These are phyloP conservation scores for Sandelia bainsii DNA, from an alignment of 2,797 vertebrate genomes.

Conservation along the genomic window DNA sequence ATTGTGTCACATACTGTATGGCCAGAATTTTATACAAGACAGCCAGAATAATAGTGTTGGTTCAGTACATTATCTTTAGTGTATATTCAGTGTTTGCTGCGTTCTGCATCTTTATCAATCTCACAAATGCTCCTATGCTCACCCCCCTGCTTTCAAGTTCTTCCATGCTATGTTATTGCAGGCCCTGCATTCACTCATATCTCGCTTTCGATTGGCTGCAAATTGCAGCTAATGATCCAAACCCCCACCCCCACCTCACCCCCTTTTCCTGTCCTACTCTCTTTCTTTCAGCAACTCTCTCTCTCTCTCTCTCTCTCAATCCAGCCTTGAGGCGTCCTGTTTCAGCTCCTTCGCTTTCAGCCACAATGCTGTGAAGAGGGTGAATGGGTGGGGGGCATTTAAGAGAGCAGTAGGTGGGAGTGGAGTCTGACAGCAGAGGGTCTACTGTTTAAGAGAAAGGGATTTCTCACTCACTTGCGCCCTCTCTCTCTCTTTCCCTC, in stretches of 20 bases:
- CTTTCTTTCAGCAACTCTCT: conserved; percentile 49
- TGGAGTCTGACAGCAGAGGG: conserved; percentile 87
- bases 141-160: conserved; percentile 52
- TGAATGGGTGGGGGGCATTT: conserved; percentile 80
- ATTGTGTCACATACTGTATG: neutral
- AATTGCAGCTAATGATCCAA: conserved; percentile 80
- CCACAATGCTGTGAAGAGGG: conserved; percentile 80
- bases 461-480: conserved; percentile 76
- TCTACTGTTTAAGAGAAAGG: conserved; percentile 87
- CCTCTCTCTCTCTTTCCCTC: conserved; percentile 59
- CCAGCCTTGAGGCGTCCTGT: conserved; percentile 87
- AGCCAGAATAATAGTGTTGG: neutral
- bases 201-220: conserved; percentile 79
- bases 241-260: conserved; percentile 10
- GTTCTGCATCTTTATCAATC: conserved; percentile 55
- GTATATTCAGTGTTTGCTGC: conserved; percentile 14
- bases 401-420: conserved; percentile 86
- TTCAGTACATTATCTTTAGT: neutral
- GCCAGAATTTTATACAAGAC: neutral
- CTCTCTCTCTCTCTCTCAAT: conserved; percentile 51
- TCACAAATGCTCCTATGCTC: conserved; percentile 41
- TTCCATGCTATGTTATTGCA: conserved; percentile 64
- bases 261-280: conserved; percentile 46
- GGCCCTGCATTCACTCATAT: conserved; percentile 70
- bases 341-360: conserved; percentile 86